phyloP scores from a whole-genome alignment of 2,888 invertebrate species.

The Drosophila lutescens region DNA sequence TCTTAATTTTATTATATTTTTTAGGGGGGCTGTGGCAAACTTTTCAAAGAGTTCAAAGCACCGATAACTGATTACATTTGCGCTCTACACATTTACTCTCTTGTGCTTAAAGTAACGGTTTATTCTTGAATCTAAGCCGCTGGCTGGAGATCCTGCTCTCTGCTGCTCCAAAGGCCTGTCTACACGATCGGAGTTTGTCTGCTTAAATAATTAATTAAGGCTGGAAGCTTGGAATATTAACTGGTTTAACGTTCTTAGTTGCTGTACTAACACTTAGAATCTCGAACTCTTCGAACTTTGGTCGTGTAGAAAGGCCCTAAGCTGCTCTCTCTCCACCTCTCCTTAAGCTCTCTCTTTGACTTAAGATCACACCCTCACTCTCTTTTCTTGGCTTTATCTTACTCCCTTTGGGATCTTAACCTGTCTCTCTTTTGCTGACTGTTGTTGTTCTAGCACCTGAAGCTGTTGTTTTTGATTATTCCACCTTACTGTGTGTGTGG shows the following conservation, averaged over 20 bases:
- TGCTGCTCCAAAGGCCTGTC: not conserved
- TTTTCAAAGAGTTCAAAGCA: constrained; percentile 16
- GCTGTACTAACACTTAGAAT: too few species aligned
- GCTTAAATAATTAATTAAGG: not conserved
- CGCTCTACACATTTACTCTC: not conserved
- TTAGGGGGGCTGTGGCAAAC: constrained; percentile 8
- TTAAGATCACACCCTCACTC: not conserved
- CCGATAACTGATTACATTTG: constrained; percentile 19
- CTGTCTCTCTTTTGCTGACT: not conserved
- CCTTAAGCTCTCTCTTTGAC: not conserved
- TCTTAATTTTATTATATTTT: not conserved
- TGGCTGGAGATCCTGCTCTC: constrained; percentile 1
- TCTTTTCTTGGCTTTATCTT: not conserved
- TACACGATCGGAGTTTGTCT: not conserved
- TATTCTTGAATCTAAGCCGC: not conserved
- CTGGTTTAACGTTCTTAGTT: too few species aligned
- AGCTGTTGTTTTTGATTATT: constrained; percentile 14
- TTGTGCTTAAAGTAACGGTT: constrained; percentile 2
- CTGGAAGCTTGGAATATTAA: not conserved
- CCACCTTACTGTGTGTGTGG: constrained; percentile 14
- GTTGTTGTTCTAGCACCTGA: constrained; percentile 7
- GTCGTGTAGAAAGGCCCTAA: not conserved
- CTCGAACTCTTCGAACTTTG: not conserved
- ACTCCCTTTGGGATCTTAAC: constrained; percentile 3
- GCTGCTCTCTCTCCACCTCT: too few species aligned